These are phyloP conservation scores for Solea solea DNA, from an alignment of 2,113 vertebrate genomes.

Conservation along the genomic window DNA sequence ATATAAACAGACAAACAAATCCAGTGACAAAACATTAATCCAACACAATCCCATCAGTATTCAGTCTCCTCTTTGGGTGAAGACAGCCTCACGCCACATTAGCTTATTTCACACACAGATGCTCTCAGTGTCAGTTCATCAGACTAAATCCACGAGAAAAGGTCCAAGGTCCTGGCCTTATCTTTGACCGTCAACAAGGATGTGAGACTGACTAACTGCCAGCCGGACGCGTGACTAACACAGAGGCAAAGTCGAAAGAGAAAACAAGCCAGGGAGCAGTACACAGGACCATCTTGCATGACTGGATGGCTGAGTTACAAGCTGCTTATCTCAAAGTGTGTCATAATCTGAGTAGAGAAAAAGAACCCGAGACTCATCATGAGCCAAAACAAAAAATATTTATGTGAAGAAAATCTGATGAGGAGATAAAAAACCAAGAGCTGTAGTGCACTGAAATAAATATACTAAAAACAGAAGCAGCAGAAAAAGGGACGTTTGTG, in stretches of 20 bases:
- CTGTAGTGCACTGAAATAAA: neutral
- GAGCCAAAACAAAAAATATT: conserved; percentile 2
- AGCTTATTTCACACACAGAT: conserved; percentile 36
- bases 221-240: conserved; percentile 26
- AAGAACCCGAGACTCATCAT: conserved; percentile 24
- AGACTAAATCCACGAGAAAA: conserved; percentile 48
- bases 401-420: neutral
- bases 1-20: conserved; percentile 52
- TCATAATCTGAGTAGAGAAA: conserved; percentile 44
- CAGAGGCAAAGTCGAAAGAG: conserved; percentile 32
- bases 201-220: conserved; percentile 30
- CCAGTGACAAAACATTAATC: conserved; percentile 54
- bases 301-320: conserved; percentile 41
- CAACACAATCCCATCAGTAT: conserved; percentile 62
- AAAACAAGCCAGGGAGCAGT: conserved; percentile 5
- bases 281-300: conserved; percentile 25
- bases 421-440: neutral
- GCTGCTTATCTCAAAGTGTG: conserved; percentile 63
- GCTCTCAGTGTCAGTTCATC: conserved; percentile 37
- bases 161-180: conserved; percentile 34
- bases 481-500: conserved; percentile 46
- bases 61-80: conserved; percentile 37
- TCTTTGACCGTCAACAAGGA: conserved; percentile 27
- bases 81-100: conserved; percentile 46
- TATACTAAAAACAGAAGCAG: conserved; percentile 18